Evolutionary conservation across 2,888 invertebrate species (phyloP).

Genomic region (Globia sparganii): DNA sequence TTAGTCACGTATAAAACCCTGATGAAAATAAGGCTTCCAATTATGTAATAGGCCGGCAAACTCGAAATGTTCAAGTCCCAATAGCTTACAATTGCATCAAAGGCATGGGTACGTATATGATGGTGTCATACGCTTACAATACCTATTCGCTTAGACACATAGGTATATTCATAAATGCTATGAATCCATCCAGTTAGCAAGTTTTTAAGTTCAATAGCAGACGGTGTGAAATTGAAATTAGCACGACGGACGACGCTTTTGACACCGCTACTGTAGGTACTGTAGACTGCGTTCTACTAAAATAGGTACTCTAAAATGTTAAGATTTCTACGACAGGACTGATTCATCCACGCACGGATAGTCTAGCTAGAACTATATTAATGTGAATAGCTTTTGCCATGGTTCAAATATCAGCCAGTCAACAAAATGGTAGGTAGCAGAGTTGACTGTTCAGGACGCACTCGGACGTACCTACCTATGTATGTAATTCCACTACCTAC

Average conservation of each 20-base stretch:
- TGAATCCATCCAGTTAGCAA: background rate
- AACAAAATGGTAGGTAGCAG: background rate
- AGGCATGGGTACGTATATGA: background rate
- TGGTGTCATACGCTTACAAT: background rate
- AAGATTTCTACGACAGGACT: background rate
- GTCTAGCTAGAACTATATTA: background rate
- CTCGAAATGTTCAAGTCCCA: background rate
- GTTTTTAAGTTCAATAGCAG: constrained; percentile 19
- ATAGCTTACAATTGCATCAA: background rate
- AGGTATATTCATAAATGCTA: background rate
- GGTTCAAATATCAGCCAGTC: background rate
- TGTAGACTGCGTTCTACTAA: background rate
- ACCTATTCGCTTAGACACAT: background rate
- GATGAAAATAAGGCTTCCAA: background rate
- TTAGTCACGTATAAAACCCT: background rate
- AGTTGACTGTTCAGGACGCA: no score
- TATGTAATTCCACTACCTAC: background rate
- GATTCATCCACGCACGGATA: background rate
- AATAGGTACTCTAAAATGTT: background rate
- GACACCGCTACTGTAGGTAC: background rate
- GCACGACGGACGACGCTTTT: constrained; percentile 13
- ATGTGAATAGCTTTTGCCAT: background rate
- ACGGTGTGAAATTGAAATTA: constrained; percentile 41
- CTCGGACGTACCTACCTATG: no score
- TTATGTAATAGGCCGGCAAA: background rate